Conservation (phyloP, 2,888 invertebrate genomes). For the Craniophora ligustri region DNA sequence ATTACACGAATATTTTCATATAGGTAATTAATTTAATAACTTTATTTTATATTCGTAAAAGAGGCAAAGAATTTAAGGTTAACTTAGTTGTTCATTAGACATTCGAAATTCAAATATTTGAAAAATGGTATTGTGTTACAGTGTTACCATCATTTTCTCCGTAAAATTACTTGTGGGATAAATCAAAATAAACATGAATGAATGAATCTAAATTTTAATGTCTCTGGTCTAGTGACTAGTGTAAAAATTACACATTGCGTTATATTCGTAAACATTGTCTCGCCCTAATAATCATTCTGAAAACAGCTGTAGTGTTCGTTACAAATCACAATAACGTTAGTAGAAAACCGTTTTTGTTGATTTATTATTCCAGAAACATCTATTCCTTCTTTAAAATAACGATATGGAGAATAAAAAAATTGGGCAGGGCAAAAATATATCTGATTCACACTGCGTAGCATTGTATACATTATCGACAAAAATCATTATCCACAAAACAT, state of each 20-base stretch:
- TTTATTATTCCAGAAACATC: no score
- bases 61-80: conserved; percentile 10
- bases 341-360: not conserved
- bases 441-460: no score
- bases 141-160: conserved; percentile 27
- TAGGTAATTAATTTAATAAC: conserved; percentile 2
- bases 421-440: no score
- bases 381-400: no score
- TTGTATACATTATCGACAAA: not conserved
- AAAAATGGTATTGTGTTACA: conserved; percentile 2
- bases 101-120: conserved; percentile 16
- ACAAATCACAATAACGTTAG: not conserved
- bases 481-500: conserved; percentile 11
- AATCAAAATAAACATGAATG: conserved; percentile 33
- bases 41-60: conserved; percentile 2
- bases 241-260: conserved; percentile 35
- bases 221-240: conserved; percentile 50
- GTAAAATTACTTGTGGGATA: conserved; percentile 46
- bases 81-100: not conserved
- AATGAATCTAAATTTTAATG: conserved; percentile 49
- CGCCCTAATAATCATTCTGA: conserved; percentile 37
- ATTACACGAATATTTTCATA: conserved; percentile 9
- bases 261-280: conserved; percentile 42
- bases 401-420: no score
- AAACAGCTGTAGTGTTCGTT: conserved; percentile 9